Evolutionary conservation across 2,113 vertebrate species (phyloP), one percentile per base, ranked within the genome.

Genomic region (Strix uralensis): DNA sequence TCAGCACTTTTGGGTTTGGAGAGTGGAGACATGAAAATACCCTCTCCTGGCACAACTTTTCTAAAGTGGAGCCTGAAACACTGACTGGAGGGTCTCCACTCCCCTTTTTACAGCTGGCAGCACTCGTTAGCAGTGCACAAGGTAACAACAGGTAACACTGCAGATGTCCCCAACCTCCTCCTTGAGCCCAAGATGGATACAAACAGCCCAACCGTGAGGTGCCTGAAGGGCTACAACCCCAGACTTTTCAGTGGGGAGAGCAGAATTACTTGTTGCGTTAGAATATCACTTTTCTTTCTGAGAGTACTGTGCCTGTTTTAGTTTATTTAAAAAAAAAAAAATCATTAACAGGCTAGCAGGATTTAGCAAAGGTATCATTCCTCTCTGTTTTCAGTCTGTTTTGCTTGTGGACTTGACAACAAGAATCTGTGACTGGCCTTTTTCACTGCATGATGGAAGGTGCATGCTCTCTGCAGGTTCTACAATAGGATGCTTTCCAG

Each of bases 371-470:
- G 12, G 38, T 70, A 57, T 32, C 19, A 17, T 15, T 81, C 34
- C 74, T 87, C 58, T 47, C 80, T 80, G 44, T 89, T 95, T 88
- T 90, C 80, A 83, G 19, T 34, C 80, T 89, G 91, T 65, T 94
- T 82, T 72, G 61, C 54, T 61, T 62, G 62, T 75, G 46, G 65
- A 82, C 42, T 58, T 89, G 40, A 92, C 30, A 77, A 83, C 5
- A 58, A 49, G 42, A 79, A 84, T 21, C 70, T 27, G 26, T 34
- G 67, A n/a, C 65, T 11, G 23, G 42, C 29, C 52, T 72, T 42
- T 59, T n/a, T 87, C 69, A 49, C 13, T 34, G 36, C 11, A 5
- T 26, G 78, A 51, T 1, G 3, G 88, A 83, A 90, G 94, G 27
- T 81, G 30, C 0, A 0, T 3, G 21, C 69, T 81, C 90, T 77